These are phyloP conservation scores for Priocnemis perturbator DNA, from an alignment of 2,888 invertebrate genomes.

Conservation along the genomic window DNA sequence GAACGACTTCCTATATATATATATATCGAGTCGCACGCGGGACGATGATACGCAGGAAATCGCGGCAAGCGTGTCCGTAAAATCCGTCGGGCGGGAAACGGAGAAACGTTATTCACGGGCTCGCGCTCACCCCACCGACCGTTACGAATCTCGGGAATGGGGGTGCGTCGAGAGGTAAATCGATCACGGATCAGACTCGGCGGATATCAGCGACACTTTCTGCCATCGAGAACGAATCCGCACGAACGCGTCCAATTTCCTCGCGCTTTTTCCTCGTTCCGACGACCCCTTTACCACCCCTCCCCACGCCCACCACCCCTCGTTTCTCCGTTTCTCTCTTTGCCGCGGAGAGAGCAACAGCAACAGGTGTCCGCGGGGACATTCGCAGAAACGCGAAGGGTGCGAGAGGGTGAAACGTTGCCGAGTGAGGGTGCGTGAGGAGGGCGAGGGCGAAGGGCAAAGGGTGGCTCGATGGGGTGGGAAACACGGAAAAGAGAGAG, in stretches of 20 bases:
- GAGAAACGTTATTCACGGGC: slow-evolving; percentile 71
- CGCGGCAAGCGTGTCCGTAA: too few relatives aligned
- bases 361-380: slow-evolving; percentile 75
- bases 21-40: too few relatives aligned
- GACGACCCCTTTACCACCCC: slow-evolving; percentile 10
- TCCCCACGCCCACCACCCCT: slow-evolving; percentile 26
- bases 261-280: slow-evolving; percentile 11
- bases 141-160: too few relatives aligned
- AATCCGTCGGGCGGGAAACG: slow-evolving; percentile 48
- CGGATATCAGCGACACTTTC: neutral
- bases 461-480: slow-evolving; percentile 39
- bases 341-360: slow-evolving; percentile 51
- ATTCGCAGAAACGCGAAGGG: slow-evolving; percentile 73
- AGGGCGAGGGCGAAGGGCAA: slow-evolving; percentile 29
- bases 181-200: slow-evolving; percentile 1
- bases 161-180: neutral
- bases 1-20: too few relatives aligned
- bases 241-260: slow-evolving; percentile 51
- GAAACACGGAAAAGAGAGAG: slow-evolving; percentile 23
- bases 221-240: slow-evolving; percentile 30
- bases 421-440: slow-evolving; percentile 49
- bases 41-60: too few relatives aligned
- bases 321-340: slow-evolving; percentile 52
- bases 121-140: slow-evolving; percentile 62
- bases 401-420: slow-evolving; percentile 55